These are phyloP conservation scores for Hydrozoanthus gracilis DNA, from an alignment of 92 coral and sea anemone genomes.

Conservation along the genomic window DNA sequence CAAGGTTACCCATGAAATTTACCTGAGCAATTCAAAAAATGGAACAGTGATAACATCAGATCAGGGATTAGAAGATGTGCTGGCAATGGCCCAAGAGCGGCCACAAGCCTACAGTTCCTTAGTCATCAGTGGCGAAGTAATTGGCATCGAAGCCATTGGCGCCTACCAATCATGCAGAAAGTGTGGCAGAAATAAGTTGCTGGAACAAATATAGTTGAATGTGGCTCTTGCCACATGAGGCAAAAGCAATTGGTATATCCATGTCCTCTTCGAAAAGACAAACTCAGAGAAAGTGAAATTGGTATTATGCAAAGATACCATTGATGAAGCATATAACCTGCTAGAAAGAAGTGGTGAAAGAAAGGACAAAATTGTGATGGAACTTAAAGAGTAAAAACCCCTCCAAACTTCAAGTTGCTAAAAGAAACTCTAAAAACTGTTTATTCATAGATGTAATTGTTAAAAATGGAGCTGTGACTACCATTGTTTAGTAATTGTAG, in stretches of 20 bases:
- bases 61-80: not conserved
- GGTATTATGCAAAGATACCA: not conserved
- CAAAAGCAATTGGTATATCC: not conserved
- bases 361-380: too few species aligned
- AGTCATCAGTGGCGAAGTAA: not conserved
- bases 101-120: not conserved
- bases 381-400: too few species aligned
- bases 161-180: constrained; percentile 11
- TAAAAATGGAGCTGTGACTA: constrained; percentile 6
- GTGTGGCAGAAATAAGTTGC: not conserved
- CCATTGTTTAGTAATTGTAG: constrained; percentile 5
- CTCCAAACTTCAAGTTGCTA: not conserved
- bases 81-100: not conserved
- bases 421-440: not conserved
- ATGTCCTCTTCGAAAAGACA: not conserved
- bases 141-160: not conserved
- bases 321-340: not conserved
- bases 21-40: not conserved
- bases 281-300: not conserved
- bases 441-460: not conserved
- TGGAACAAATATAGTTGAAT: not conserved
- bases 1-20: not conserved
- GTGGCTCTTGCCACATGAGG: not conserved
- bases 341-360: too few species aligned
- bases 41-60: constrained; percentile 5